These are phyloP conservation scores for Silurus glanis DNA, from an alignment of 2,113 vertebrate species.

Conservation along the genomic window DNA sequence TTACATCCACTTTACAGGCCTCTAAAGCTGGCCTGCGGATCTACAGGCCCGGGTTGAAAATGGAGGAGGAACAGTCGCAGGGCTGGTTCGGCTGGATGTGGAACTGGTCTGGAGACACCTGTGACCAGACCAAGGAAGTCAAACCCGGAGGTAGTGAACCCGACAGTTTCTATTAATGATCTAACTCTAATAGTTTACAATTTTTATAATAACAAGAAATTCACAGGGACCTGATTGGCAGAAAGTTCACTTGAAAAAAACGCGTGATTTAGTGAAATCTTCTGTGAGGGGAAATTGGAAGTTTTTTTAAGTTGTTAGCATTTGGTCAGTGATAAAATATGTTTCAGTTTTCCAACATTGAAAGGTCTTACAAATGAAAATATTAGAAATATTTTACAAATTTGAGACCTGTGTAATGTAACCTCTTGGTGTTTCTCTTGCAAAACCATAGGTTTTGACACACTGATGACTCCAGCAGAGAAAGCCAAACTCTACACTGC, in stretches of 20 bases:
- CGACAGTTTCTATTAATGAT: not conserved
- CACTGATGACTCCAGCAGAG: constrained; percentile 85
- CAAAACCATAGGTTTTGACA: constrained; percentile 79
- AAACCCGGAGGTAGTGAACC: constrained; percentile 79
- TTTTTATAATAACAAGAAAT: not conserved
- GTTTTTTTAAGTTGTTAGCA: not conserved
- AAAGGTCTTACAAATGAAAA: not conserved
- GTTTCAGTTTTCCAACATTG: not conserved
- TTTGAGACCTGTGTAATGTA: not conserved
- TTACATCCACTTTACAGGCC: constrained; percentile 67
- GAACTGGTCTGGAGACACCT: constrained; percentile 79
- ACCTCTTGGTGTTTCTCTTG: not conserved
- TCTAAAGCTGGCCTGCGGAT: constrained; percentile 86
- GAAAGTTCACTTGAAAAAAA: not conserved
- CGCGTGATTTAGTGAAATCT: not conserved
- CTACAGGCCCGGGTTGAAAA: constrained; percentile 82
- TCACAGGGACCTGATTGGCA: not conserved
- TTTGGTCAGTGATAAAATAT: not conserved
- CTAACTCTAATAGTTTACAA: not conserved
- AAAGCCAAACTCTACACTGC: constrained; percentile 93
- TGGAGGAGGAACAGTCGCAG: constrained; percentile 83
- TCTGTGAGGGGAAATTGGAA: not conserved
- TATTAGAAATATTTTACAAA: not conserved
- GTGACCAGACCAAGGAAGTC: constrained; percentile 67
- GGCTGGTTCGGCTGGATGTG: constrained; percentile 94